Base-by-base conservation (phyloP, 2,797 vertebrate species). In the Molossus molossus region DNA sequence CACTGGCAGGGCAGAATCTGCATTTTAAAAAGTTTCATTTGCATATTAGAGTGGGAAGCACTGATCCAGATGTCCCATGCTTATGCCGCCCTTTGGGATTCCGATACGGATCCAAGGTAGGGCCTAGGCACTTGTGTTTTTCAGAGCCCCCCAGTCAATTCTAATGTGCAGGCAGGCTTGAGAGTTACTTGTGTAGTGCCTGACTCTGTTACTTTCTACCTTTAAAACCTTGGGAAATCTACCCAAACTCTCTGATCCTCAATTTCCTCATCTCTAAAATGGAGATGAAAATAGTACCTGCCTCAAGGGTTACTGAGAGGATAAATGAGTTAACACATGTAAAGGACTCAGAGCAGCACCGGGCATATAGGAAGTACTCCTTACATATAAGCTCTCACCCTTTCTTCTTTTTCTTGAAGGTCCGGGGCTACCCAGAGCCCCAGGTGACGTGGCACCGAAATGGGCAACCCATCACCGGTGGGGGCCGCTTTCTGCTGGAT, bases 381-480 rank as follows among this genome's bases (percentile, higher is more conserved):
- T 60, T 18, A 83, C 65, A 58, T 90, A 55, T 7, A 75, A 85
- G 37, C 55, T 48, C 57, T 95, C 25, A 27, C 21, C 40, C 45
- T 94, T 85, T 87, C 81, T 81, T 92, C 81, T 93, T 90, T 69
- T 29, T 69, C 87, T 94, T 96, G 15, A 96, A 99, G 99, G 98
- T 99, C 88, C 97, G 98, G 87, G 99, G 99, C 64, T 98, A 98
- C 94, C 99, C 99, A 0, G 99, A 99, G 62, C 99, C 99, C 45
- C 98, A 97, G 29, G 98, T 99, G 97, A 98, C 98, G 1, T 99
- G 99, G 99, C 98, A 98, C 98, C 99, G 98, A 98, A 98, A 99
- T 14, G 99, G 99, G 21, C 98, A 98, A 50, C 97, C 98, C 81
- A 92, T 99, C 90, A 96, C 97, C 48, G 98, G 98, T 7, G 98